phyloP scores from a whole-genome alignment of 2,113 vertebrate species.

The Geococcyx californianus region DNA sequence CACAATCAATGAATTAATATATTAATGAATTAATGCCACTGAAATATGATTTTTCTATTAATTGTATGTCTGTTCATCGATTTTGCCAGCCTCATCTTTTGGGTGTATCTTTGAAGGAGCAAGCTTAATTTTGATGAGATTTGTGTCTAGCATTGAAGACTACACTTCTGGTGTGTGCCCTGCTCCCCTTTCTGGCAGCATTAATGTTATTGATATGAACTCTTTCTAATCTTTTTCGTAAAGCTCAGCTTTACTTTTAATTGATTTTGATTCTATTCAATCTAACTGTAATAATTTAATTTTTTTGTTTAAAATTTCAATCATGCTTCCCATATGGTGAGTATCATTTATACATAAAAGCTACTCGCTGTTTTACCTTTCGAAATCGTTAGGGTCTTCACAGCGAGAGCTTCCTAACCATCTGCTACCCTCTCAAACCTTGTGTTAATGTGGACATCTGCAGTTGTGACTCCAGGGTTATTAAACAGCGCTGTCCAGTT shows the following conservation, averaged over 20 bases:
- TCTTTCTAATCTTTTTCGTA: neutral
- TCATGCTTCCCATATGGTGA: conserved; percentile 71
- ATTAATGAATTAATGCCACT: neutral
- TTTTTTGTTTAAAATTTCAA: conserved; percentile 68
- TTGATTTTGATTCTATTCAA: conserved; percentile 55
- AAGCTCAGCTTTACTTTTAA: conserved; percentile 49
- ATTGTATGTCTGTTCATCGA: neutral
- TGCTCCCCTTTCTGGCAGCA: neutral
- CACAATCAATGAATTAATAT: conserved; percentile 53
- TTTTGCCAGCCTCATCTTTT: neutral
- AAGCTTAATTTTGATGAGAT: conserved; percentile 28
- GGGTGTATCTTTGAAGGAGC: conserved; percentile 15
- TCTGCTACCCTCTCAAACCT: conserved; percentile 69
- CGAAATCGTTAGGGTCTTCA: conserved; percentile 70
- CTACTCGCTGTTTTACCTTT: conserved; percentile 76
- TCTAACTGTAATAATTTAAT: conserved; percentile 59
- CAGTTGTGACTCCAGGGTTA: conserved; percentile 68
- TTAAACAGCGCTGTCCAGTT: conserved; percentile 62
- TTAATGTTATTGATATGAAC: conserved; percentile 18
- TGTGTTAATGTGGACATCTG: conserved; percentile 72
- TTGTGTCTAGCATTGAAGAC: conserved; percentile 6
- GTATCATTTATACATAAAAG: conserved; percentile 76
- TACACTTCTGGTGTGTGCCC: neutral
- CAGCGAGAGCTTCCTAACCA: conserved; percentile 76
- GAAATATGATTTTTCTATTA: conserved; percentile 20